These are phyloP conservation scores for Drosophila phalerata DNA, from an alignment of 2,888 invertebrate species.

Conservation along the genomic window DNA sequence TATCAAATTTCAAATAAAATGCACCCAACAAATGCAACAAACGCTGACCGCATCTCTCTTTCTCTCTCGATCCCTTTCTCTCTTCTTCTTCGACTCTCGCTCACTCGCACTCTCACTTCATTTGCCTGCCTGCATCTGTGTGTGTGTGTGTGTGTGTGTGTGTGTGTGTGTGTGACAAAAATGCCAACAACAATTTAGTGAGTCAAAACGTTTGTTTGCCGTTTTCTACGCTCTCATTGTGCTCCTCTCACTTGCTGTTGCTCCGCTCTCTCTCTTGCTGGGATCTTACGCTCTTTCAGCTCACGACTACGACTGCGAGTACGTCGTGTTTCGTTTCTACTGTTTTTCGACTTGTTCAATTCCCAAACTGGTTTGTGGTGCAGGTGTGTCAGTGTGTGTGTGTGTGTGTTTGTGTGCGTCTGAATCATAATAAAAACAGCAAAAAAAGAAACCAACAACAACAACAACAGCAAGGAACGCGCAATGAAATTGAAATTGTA, in stretches of 20 bases:
- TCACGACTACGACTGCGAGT: not conserved
- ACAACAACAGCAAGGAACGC: constrained; percentile 25
- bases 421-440: constrained; percentile 73
- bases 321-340: constrained; percentile 8
- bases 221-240: constrained; percentile 1
- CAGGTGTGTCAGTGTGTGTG: constrained; percentile 65
- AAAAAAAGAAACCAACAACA: constrained; percentile 36
- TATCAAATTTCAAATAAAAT: constrained; percentile 74
- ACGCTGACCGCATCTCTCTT: constrained; percentile 1
- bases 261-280: not conserved
- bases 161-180: too few relatives aligned
- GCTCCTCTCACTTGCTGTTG: constrained; percentile 7
- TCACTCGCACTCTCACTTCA: not conserved
- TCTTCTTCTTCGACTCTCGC: not conserved
- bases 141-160: too few relatives aligned
- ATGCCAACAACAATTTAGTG: constrained; percentile 18
- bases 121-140: too few relatives aligned
- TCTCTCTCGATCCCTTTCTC: not conserved
- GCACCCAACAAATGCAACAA: constrained; percentile 55
- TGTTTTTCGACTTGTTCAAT: constrained; percentile 26
- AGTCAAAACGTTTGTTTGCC: constrained; percentile 25
- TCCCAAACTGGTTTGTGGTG: constrained; percentile 72
- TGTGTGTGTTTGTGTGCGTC: constrained; percentile 30
- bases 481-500: constrained; percentile 77
- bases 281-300: constrained; percentile 8